phyloP scores from a whole-genome alignment of 2,797 vertebrate species.

The Epinephelus malabaricus region DNA sequence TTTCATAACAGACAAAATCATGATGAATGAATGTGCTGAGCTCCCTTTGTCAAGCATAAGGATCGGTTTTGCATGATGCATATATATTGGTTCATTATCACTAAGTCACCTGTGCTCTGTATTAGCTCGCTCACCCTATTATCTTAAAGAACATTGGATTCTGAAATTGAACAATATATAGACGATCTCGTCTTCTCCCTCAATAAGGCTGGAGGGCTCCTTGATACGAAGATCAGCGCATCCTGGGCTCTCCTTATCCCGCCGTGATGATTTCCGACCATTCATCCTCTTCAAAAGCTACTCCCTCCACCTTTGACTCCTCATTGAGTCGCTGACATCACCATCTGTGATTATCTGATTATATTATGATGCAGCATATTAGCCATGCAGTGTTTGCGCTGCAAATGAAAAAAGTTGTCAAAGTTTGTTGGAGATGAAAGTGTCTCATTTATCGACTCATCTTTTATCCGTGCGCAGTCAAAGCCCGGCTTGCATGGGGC shows the following conservation, averaged over 20 bases:
- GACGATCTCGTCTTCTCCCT: constrained; percentile 50
- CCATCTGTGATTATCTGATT: constrained; percentile 62
- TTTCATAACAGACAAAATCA: constrained; percentile 69
- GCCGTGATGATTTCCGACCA: constrained; percentile 53
- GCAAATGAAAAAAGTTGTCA: constrained; percentile 70
- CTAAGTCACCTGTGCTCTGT: constrained; percentile 79
- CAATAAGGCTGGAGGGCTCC: constrained; percentile 14
- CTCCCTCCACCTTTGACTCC: constrained; percentile 59
- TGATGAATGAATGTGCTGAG: constrained; percentile 68
- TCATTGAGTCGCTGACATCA: constrained; percentile 55
- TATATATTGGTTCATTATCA: constrained; percentile 88
- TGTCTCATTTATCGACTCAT: constrained; percentile 74
- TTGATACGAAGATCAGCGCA: constrained; percentile 48
- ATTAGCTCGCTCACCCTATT: constrained; percentile 77
- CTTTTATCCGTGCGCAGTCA: constrained; percentile 71
- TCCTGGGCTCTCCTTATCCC: constrained; percentile 44
- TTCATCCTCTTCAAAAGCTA: constrained; percentile 62
- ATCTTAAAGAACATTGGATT: constrained; percentile 80
- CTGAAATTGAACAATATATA: constrained; percentile 78
- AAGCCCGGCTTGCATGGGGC: constrained; percentile 68
- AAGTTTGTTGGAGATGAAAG: constrained; percentile 79
- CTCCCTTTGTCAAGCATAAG: constrained; percentile 65
- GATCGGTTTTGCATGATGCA: constrained; percentile 81
- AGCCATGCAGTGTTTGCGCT: constrained; percentile 61
- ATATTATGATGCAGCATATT: constrained; percentile 57